Percentiles rank a stretch among this genome's conserved stretches.
phyloP scores from a whole-genome alignment of 1,140 invertebrate genomes.

The Drosophila navojoa region DNA sequence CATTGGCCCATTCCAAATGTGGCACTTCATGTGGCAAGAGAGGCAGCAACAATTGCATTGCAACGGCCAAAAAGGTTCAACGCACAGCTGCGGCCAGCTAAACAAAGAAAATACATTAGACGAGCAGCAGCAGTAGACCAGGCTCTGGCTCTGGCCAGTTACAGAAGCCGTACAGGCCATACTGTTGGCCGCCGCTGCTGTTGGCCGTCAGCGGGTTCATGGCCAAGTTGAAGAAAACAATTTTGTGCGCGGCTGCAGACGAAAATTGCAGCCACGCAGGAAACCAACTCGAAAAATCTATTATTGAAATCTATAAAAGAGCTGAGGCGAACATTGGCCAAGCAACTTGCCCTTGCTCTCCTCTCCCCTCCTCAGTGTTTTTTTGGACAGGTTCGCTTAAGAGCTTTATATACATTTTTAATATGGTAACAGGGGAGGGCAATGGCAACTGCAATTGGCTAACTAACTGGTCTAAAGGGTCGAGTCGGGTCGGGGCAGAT shows the following conservation, averaged over 20 bases:
- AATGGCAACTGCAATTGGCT: constrained; percentile 44
- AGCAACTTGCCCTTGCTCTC: not conserved
- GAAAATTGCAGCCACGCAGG: constrained; percentile 76
- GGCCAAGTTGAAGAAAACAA: constrained; percentile 68
- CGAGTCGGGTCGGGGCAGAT: constrained; percentile 67
- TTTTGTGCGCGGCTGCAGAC: constrained; percentile 77
- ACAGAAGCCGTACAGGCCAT: constrained; percentile 36
- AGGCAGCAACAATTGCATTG: constrained; percentile 34
- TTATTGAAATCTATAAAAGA: constrained; percentile 83
- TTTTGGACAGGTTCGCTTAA: constrained; percentile 67
- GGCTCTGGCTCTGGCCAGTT: constrained; percentile 15
- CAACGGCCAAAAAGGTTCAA: constrained; percentile 53
- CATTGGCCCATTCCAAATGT: constrained; percentile 69
- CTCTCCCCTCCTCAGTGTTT: not conserved
- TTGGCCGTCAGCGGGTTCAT: constrained; percentile 46
- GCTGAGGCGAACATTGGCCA: constrained; percentile 29
- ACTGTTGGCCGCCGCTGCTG: constrained; percentile 14
- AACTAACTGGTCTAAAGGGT: constrained; percentile 78
- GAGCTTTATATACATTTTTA: constrained; percentile 83
- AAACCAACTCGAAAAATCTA: constrained; percentile 83
- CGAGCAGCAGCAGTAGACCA: constrained; percentile 6
- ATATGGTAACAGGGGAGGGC: constrained; percentile 40
- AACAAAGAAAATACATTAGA: constrained; percentile 80
- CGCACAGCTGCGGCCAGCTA: constrained; percentile 69
- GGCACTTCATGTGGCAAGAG: constrained; percentile 54